Percentiles rank a stretch among this genome's conserved stretches.
Conservation (phyloP, 2,797 vertebrate species). For the Loris lydekkerianus region DNA sequence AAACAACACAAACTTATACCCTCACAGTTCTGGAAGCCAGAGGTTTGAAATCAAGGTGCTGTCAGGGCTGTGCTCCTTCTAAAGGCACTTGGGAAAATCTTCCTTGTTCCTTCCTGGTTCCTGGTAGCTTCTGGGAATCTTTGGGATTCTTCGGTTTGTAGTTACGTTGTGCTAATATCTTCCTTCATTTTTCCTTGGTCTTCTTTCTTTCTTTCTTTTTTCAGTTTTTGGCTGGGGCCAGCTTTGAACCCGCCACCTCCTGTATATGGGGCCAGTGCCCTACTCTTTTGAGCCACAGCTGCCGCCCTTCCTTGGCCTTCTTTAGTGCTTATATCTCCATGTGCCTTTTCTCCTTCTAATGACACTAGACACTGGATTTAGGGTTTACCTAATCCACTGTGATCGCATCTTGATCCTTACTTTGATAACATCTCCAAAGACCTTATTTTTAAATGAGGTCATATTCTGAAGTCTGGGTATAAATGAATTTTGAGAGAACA, state of each 20-base stretch:
- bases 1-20: not conserved
- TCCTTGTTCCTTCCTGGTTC: not conserved
- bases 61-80: not conserved
- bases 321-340: not conserved
- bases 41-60: slow-evolving; percentile 1
- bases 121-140: not conserved
- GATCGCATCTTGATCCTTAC: not conserved
- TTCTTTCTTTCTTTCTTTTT: not conserved
- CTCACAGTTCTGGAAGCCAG: not conserved
- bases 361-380: not conserved
- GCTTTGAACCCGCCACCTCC: no score
- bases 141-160: not conserved
- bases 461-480: not conserved
- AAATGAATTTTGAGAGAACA: not conserved
- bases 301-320: not conserved
- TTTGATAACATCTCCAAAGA: not conserved
- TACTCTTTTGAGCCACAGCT: no score
- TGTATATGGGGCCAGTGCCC: no score
- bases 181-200: not conserved
- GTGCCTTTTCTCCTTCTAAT: not conserved
- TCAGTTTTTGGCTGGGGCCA: no score
- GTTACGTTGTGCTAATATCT: not conserved
- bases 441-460: not conserved
- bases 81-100: not conserved
- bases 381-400: not conserved